Evolutionary conservation across 2,888 invertebrate species (phyloP).

Genomic region (Drosophila eohydei): DNA sequence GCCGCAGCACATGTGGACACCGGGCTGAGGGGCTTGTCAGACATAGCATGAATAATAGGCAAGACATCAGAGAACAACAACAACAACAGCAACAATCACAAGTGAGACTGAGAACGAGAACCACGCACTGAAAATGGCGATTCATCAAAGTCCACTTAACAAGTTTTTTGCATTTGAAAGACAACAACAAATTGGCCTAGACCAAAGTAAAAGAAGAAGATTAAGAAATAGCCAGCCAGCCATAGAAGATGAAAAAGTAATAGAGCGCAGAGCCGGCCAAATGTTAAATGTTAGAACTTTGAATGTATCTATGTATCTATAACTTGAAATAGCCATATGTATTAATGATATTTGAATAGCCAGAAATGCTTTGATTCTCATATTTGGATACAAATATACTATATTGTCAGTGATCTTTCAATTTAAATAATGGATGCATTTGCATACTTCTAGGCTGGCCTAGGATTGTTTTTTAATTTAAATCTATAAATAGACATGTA

Average conservation of each 20-base stretch:
- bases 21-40: conserved; percentile 19
- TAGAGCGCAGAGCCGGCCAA: conserved; percentile 18
- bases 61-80: conserved; percentile 42
- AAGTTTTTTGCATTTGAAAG: conserved; percentile 76
- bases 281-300: not conserved
- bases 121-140: conserved; percentile 70
- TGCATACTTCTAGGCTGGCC: conserved; percentile 50
- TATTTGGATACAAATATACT: not conserved
- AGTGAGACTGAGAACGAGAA: conserved; percentile 10
- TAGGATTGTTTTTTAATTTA: not conserved
- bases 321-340: not conserved
- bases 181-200: conserved; percentile 51
- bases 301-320: not conserved
- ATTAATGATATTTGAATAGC: not conserved
- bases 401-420: conserved; percentile 20
- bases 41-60: conserved; percentile 72
- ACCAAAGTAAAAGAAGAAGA: conserved; percentile 12
- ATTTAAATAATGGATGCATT: not conserved
- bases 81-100: conserved; percentile 6
- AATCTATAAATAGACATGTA: not conserved
- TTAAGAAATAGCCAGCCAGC: conserved; percentile 12
- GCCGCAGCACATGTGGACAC: conserved; percentile 35
- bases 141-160: conserved; percentile 81
- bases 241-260: conserved; percentile 21
- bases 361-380: not conserved